Evolutionary conservation across 2,888 invertebrate genomes (phyloP), one percentile per base, ranked within the genome.

Genomic region (Eupithecia insigniata): DNA sequence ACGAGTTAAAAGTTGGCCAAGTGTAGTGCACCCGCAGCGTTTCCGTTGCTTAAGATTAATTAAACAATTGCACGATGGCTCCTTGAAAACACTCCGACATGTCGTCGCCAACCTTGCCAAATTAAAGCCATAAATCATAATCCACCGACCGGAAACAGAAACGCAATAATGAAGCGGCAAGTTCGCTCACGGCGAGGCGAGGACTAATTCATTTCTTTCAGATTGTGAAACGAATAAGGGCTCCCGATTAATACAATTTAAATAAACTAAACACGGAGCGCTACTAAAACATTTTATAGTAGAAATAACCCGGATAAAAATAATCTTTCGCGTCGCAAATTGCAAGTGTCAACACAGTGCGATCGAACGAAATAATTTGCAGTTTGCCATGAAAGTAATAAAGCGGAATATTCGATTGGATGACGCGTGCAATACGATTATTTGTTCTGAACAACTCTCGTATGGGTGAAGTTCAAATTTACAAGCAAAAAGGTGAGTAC

Each of bases 61-160:
- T 94, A 94, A 93, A 94, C 93, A 93, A 93, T 93, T 91, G 93
- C 92, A 90, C 92, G 92, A 92, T 92, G 92, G 91, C 91, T 93
- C 87, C 90, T 93, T 91, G 92, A 93, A 92, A 93, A 93, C 92
- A 93, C 93, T 93, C 93, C 91, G 90, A 93, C 93, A 91, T 93
- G 93, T 93, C 93, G 91, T 89, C 92, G 90, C 88, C 91, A 93
- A 93, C 93, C 90, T 92, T 92, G 91, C 92, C 93, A 93, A 93
- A 94, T 94, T 94, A 93, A 93, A 92, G 85, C 84, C 90, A 93
- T 94, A 93, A 94, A 93, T 94, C 94, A 94, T 92, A 91, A 91
- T 91, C 89, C 87, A 82, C 85, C 86, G 87, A 89, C 89, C 90
- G 91, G 93, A 91, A 92, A 89, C 90, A 87, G 90, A 90, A 92